Evolutionary conservation across 1,140 invertebrate genomes (phyloP), one percentile per base, ranked within the genome.

Genomic region (Sycophila sp.): DNA sequence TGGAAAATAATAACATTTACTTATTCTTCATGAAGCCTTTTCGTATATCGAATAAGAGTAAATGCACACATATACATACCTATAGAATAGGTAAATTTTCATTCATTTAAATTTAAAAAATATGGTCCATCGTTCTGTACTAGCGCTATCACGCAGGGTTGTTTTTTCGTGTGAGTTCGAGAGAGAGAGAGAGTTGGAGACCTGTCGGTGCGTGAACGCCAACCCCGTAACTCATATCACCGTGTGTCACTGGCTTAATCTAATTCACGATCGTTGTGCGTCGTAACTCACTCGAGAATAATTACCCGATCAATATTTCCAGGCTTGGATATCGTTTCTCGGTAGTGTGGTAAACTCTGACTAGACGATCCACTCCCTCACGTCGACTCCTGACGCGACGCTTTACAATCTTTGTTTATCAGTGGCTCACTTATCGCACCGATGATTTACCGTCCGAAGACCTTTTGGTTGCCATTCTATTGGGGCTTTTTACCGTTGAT

Each of bases 231-330:
- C 78, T 83, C 81, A 81, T 83, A 81, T 83, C 80, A 78, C 76
- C 81, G 75, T 80, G 78, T 80, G 79, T 83, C 81, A 82, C 77
- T 70, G 26, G 80, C 76, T 80, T 80, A 80, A 83, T 82, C 80
- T 82, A 81, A 83, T 81, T 81, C 80, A 82, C 77, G 79, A 81
- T 80, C 80, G 78, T 80, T 77, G 78, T 77, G 74, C 71, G 71
- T 73, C 80, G 78, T 82, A 83, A 78, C 79, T 83, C 81, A 83
- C 59, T 77, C 74, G 75, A 78, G 80, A 82, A 83, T 83, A 83
- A 83, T 83, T 81, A 77, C 59, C 53, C 72, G 78, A 81, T 82
- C 81, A 76, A 83, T 83, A 81, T 77, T 81, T 78, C 72, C 58
- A 64, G 49, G 64, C 69, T 69, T 42, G 58, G 64, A 49, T 71